Evolutionary conservation across 2,797 vertebrate species (phyloP), one percentile per base, ranked within the genome.

Genomic region (Spinus olivaceus): DNA sequence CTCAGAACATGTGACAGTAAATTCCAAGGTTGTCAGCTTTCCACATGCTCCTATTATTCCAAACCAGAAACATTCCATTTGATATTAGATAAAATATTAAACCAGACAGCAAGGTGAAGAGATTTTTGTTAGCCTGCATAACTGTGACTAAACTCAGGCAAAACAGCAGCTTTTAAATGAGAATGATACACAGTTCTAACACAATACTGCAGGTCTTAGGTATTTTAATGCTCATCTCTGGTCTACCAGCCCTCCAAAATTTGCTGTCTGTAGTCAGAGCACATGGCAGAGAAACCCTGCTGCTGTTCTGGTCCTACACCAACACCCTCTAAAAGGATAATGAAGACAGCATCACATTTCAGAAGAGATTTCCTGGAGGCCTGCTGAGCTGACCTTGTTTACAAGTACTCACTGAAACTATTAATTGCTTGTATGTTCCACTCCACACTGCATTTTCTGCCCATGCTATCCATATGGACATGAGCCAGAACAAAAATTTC

Each of bases 291-390:
- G 33, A 92, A 89, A 90, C 24, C 81, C 59, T 88, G 76, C 63
- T 72, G 69, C 61, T 86, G 50, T 11, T 63, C 79, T 92, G 57
- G 51, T 97, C 35, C 42, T 81, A n/a, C n/a, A 88, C 25, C 72
- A 91, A 95, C 50, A 24, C 37, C 49, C 30, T 89, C 72, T 64
- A 42, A 59, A 87, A 81, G 69, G 54, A 69, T 92, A 90, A 80
- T 76, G 49, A 81, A 95, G 61, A 94, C 63, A 86, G 77, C 83
- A 95, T 85, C 81, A 77, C 73, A 86, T 90, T 95, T 92, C 92
- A 79, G 67, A 78, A 50, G 69, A 87, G 14, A 87, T 65, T 78
- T 93, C 69, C 69, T 50, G 21, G 77, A 46, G 37, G 90, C 46
- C 83, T 96, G 69, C 66, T 91, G 90, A 84, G 87, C 25, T 76